Evolutionary conservation across 2,797 vertebrate species (phyloP), one percentile per base, ranked within the genome.

Genomic region (Paramormyrops hopkinsi): DNA sequence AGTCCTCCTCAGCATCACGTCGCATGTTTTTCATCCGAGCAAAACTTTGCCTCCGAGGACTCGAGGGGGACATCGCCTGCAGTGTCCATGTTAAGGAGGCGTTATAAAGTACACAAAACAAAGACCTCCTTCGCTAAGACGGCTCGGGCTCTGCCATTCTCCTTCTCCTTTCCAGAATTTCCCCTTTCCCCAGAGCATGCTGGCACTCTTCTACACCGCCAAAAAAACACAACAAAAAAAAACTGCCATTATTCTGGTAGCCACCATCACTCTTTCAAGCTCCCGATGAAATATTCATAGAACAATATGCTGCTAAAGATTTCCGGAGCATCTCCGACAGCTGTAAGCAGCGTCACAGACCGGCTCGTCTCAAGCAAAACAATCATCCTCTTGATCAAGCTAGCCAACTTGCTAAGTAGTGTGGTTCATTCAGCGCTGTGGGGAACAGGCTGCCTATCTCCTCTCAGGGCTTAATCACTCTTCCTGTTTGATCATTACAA

Each of bases 261-360:
- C 87, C 56, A 44, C 54, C 76, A 22, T 33, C 46, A 41, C 53
- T 85, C 79, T 50, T 51, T 69, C 25, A 62, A 90, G 87, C 22
- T 65, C 4, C 76, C 17, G 44, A 53, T 88, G 46, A 90, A 90
- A 90, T 88, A 90, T 90, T 89, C 89, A 89, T 87, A 19, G 76
- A 76, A 88, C 86, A 88, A 89, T 90, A 90, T 62, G 86, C 41
- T 50, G 37, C 69, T 65, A 50, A 82, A 88, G 76, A 59, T 50
- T 86, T 51, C 12, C 53, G 22, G 69, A 46, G 69, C 54, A 48
- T 46, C 85, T 53, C 54, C 54, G 44, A 82, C 89, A 88, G 82
- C 87, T 88, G 89, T 50, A 46, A 73, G 79, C 51, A 29, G 73
- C 7, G 54, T 37, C 33, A 37, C 25, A 50, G 86, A 59, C 79